Evolutionary conservation across 2,113 vertebrate species (phyloP).

Genomic region (Sturnira hondurensis): DNA sequence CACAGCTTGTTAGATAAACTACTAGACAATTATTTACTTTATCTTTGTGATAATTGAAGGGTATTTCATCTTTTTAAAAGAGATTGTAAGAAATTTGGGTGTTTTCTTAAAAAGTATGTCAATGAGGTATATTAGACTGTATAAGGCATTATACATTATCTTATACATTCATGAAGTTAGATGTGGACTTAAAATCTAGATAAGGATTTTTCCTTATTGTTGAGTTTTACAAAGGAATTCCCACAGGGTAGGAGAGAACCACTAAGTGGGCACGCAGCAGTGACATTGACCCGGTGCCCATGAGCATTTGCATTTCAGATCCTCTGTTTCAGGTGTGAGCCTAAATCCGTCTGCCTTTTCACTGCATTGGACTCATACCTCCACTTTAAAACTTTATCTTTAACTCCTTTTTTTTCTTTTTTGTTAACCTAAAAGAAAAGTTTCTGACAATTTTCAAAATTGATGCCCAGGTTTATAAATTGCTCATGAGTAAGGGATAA

Average conservation of each 20-base stretch:
- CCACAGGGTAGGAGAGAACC: neutral
- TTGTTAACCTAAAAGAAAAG: slow-evolving; percentile 14
- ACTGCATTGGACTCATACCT: neutral
- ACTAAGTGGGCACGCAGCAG: neutral
- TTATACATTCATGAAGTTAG: neutral
- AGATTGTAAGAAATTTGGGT: neutral
- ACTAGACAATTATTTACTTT: neutral
- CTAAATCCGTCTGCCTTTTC: neutral
- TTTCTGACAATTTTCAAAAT: slow-evolving; percentile 27
- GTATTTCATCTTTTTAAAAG: neutral
- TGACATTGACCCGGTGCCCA: neutral
- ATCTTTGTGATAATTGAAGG: neutral
- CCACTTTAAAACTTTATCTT: neutral
- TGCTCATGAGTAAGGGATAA: slow-evolving; percentile 17
- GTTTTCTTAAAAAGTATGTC: neutral
- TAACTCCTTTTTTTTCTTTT: neutral
- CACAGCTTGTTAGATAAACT: neutral
- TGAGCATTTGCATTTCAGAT: neutral
- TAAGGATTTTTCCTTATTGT: neutral
- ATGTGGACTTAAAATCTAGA: neutral
- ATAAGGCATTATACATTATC: neutral
- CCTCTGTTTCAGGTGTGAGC: neutral
- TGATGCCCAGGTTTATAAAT: slow-evolving; percentile 41
- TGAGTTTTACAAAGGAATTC: neutral
- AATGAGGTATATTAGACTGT: neutral